A percentile compares a stretch with the other conserved stretches of the same genome.
Evolutionary conservation across 2,113 vertebrate genomes (phyloP).

Genomic region (Solea senegalensis): DNA sequence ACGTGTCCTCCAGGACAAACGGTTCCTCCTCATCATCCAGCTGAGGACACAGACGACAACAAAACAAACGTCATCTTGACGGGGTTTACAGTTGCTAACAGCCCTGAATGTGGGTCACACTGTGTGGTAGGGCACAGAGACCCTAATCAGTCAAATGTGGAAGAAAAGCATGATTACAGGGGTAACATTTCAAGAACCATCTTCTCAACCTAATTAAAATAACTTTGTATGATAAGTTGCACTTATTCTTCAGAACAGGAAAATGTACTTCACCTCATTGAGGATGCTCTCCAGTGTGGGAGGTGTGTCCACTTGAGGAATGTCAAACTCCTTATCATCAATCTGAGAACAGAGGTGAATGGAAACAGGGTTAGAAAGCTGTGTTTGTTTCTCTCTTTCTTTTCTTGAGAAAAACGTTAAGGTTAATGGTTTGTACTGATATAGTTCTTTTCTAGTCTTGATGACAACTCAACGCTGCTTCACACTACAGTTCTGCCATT

Average conservation of each 20-base stretch:
- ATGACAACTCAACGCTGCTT: too few relatives aligned
- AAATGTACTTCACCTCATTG: conserved; percentile 86
- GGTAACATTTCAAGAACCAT: not conserved
- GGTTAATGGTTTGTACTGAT: too few relatives aligned
- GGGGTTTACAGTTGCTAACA: too few relatives aligned
- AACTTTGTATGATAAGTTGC: not conserved
- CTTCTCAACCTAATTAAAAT: not conserved
- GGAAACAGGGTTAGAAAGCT: conserved; percentile 12
- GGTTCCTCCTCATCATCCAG: conserved; percentile 95
- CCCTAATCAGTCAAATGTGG: not conserved
- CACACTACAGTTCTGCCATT: too few relatives aligned
- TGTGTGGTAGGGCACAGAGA: not conserved
- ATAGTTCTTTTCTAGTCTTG: too few relatives aligned
- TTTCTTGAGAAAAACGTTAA: too few relatives aligned
- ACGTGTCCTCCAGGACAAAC: conserved; percentile 93
- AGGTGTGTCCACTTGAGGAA: conserved; percentile 98
- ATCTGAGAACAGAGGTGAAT: conserved; percentile 82
- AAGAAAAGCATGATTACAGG: not conserved
- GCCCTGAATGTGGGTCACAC: too few relatives aligned
- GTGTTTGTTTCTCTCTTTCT: too few relatives aligned
- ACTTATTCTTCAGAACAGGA: not conserved
- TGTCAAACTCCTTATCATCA: conserved; percentile 98
- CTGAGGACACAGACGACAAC: conserved; percentile 67
- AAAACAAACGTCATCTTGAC: not conserved
- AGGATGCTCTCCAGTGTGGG: conserved; percentile 98